These are phyloP conservation scores for Sebastes minor DNA, from an alignment of 2,797 vertebrate species.

Conservation along the genomic window DNA sequence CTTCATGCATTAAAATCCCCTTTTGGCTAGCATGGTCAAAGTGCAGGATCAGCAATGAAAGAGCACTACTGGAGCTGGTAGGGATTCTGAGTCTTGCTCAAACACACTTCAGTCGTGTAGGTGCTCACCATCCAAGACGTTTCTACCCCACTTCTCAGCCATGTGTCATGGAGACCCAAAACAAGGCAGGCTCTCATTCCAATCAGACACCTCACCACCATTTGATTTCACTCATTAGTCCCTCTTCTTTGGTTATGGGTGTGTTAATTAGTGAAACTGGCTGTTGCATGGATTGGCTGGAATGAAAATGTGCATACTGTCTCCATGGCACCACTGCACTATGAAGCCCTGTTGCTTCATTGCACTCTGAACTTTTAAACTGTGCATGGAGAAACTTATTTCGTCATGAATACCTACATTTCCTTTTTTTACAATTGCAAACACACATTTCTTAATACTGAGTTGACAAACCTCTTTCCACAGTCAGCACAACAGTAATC, in stretches of 20 bases:
- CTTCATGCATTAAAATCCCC: background rate
- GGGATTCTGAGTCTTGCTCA: background rate
- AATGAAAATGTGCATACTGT: background rate
- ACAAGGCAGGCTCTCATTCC: background rate
- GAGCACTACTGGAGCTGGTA: background rate
- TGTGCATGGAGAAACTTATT: background rate
- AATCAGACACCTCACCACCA: slow-evolving; percentile 7
- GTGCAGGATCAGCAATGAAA: background rate
- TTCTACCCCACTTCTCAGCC: background rate
- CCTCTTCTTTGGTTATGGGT: background rate
- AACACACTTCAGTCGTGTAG: background rate
- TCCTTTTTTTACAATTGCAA: background rate
- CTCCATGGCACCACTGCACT: background rate
- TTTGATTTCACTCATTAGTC: slow-evolving; percentile 12
- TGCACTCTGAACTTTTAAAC: background rate
- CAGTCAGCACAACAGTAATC: background rate
- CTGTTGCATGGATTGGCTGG: background rate
- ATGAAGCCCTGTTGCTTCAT: background rate
- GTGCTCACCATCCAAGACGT: background rate
- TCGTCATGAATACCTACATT: background rate
- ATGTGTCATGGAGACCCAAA: background rate
- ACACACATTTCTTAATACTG: background rate
- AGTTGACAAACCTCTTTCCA: background rate
- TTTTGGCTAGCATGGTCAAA: background rate
- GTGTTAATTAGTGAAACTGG: background rate